Percentiles rank a stretch among this genome's conserved stretches.
Evolutionary conservation across 2,888 invertebrate species (phyloP).

Genomic region (Peribatodes rhomboidaria): DNA sequence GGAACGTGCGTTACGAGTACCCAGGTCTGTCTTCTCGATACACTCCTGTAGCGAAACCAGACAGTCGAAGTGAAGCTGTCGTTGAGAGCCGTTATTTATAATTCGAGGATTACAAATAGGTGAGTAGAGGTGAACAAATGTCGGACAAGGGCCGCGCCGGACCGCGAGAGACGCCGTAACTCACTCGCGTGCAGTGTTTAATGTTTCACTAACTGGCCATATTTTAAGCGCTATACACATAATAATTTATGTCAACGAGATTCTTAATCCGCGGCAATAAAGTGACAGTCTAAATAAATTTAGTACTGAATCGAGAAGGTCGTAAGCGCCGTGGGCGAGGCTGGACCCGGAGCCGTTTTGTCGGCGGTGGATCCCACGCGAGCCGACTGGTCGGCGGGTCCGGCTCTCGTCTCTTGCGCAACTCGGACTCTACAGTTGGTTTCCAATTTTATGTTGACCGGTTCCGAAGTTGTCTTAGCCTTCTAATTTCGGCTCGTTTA

Average conservation of each 20-base stretch:
- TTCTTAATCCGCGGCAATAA: constrained; percentile 77
- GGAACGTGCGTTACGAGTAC: constrained; percentile 16
- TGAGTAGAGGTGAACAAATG: constrained; percentile 32
- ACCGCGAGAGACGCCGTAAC: constrained; percentile 21
- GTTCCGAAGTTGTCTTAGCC: constrained; percentile 83
- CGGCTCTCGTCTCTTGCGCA: constrained; percentile 76
- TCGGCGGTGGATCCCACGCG: constrained; percentile 79
- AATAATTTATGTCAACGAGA: constrained; percentile 79
- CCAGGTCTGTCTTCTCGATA: background rate
- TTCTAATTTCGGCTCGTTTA: constrained; percentile 86
- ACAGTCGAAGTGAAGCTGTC: constrained; percentile 4
- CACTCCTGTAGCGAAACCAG: background rate
- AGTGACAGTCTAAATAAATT: constrained; percentile 75
- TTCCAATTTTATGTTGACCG: constrained; percentile 87
- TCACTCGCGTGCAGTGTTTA: constrained; percentile 45
- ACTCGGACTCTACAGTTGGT: constrained; percentile 82
- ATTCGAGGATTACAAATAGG: constrained; percentile 28
- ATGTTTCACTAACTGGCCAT: constrained; percentile 60
- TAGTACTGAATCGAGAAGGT: constrained; percentile 55
- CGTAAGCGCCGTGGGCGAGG: constrained; percentile 54
- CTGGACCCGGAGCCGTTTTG: constrained; percentile 44
- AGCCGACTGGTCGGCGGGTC: constrained; percentile 80
- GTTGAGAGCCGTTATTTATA: constrained; percentile 8
- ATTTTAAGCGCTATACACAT: constrained; percentile 64
- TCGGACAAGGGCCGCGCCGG: constrained; percentile 25